These are phyloP conservation scores for Dynastes grantii DNA, from an alignment of 2,888 invertebrate species.

Conservation along the genomic window DNA sequence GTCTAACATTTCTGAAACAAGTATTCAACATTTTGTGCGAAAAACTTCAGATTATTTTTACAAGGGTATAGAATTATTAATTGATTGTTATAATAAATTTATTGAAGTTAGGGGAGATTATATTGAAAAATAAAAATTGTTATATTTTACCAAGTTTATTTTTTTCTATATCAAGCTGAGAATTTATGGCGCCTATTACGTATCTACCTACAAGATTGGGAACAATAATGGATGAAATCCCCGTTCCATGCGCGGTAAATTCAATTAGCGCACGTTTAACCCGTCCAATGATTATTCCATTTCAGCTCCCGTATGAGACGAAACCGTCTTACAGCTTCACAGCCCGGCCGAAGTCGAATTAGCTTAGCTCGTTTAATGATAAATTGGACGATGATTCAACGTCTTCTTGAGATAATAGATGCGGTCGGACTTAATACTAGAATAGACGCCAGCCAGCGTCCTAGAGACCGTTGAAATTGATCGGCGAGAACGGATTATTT, in stretches of 20 bases:
- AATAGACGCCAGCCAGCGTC: background rate
- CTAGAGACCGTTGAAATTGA: conserved; percentile 2
- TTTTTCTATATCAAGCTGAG: too few species aligned
- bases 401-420: conserved; percentile 12
- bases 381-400: conserved; percentile 26
- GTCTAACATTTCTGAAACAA: too few species aligned
- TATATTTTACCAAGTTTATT: too few species aligned
- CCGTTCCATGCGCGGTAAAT: background rate
- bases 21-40: too few species aligned
- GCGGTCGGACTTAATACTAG: conserved; percentile 15
- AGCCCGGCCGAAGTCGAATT: background rate
- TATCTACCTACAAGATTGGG: too few species aligned
- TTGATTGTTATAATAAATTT: too few species aligned
- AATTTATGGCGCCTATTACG: too few species aligned
- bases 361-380: conserved; percentile 17
- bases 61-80: too few species aligned
- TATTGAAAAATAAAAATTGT: too few species aligned
- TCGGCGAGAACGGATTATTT: conserved; percentile 7
- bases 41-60: too few species aligned
- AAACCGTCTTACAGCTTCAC: background rate
- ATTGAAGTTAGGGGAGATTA: too few species aligned
- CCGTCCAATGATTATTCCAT: conserved; percentile 27
- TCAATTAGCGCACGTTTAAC: conserved; percentile 22
- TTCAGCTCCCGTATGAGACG: background rate
- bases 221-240: conserved; percentile 2